Evolutionary conservation across 2,888 invertebrate species (phyloP).

Genomic region (Teleogryllus oceanicus): DNA sequence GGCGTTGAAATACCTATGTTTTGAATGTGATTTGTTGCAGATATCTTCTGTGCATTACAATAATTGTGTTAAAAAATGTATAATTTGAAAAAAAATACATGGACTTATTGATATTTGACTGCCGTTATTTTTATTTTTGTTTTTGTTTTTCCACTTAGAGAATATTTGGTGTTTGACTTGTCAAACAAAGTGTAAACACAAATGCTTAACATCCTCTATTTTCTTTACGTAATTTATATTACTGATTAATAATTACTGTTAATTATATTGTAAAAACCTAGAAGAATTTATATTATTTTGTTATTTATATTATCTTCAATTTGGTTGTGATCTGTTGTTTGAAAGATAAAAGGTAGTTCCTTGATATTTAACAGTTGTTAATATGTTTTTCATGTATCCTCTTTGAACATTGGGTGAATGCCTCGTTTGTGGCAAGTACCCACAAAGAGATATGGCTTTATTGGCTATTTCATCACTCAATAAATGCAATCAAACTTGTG

Average conservation of each 20-base stretch:
- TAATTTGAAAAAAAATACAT: too few species aligned
- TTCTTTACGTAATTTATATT: neutral
- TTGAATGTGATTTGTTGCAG: too few species aligned
- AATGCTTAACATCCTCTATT: neutral
- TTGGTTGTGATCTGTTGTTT: neutral
- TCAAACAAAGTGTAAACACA: neutral
- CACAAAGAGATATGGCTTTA: neutral
- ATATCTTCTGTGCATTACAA: too few species aligned
- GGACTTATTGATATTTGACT: too few species aligned
- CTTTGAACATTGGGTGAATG: neutral
- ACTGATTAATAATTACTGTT: neutral
- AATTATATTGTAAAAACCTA: conserved; percentile 1
- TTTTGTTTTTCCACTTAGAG: conserved; percentile 3
- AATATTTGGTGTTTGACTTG: neutral
- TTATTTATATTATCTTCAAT: conserved; percentile 11
- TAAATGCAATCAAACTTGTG: too few species aligned
- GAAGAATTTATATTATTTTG: neutral
- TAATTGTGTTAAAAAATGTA: too few species aligned
- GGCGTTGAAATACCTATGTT: too few species aligned
- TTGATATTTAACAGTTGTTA: neutral
- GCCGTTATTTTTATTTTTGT: neutral
- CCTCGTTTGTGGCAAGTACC: neutral
- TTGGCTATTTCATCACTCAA: too few species aligned
- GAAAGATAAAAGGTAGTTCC: neutral
- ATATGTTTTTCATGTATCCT: neutral